Conservation (phyloP, 2,888 invertebrate species). For the Rhamphomyia laevipes region DNA sequence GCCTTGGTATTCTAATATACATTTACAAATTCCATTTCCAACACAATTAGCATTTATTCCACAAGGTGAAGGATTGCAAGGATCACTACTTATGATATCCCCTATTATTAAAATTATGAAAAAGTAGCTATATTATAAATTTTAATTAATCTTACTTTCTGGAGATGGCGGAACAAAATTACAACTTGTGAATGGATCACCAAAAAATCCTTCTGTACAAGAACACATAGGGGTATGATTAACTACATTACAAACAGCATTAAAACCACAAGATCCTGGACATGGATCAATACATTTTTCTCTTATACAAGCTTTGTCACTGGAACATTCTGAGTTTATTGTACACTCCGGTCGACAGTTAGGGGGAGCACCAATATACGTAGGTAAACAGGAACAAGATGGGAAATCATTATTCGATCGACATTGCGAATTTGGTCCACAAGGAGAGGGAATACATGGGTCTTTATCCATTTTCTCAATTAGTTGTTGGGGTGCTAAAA, state of each 20-base stretch:
- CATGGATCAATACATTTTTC: constrained; percentile 60
- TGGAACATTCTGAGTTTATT: constrained; percentile 55
- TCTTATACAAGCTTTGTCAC: constrained; percentile 54
- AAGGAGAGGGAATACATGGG: constrained; percentile 55
- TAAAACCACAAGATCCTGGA: constrained; percentile 53
- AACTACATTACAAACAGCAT: constrained; percentile 48
- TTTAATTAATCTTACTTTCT: not conserved
- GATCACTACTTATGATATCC: constrained; percentile 40
- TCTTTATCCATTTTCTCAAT: constrained; percentile 33
- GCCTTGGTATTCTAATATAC: constrained; percentile 60
- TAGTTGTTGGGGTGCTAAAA: constrained; percentile 24
- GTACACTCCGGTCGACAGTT: constrained; percentile 59
- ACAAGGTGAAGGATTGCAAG: constrained; percentile 55
- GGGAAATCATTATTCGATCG: constrained; percentile 44
- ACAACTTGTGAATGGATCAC: constrained; percentile 44
- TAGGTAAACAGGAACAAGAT: constrained; percentile 52
- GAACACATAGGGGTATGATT: constrained; percentile 57
- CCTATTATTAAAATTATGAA: constrained; percentile 18
- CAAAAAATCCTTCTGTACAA: constrained; percentile 45
- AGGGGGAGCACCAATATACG: constrained; percentile 54
- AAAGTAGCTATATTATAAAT: constrained; percentile 5
- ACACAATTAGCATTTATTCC: constrained; percentile 54
- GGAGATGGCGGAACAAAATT: constrained; percentile 22
- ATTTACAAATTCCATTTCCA: constrained; percentile 54
- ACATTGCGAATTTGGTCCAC: constrained; percentile 51